Base-by-base conservation (phyloP, 2,113 vertebrate species). In the Phainopepla nitens region DNA sequence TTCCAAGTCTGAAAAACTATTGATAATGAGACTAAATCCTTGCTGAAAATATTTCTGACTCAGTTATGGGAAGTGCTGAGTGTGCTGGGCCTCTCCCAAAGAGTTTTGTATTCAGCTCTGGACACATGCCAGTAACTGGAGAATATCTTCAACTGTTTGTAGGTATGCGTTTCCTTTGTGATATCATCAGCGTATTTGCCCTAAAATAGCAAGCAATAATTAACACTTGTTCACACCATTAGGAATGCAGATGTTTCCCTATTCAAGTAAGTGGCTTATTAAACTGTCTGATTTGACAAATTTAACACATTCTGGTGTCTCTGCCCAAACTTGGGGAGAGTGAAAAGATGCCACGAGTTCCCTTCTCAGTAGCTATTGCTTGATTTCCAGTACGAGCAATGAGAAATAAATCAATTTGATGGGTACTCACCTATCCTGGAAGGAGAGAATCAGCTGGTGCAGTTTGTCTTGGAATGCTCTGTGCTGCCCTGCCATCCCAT, bases 91-190 rank as follows among this genome's bases (percentile, higher is more conserved):
- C 94, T 92, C 79, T 97, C 89, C 90, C 96, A 90, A 24, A 95
- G 88, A 89, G 84, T 82, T 75, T 70, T 90, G 69, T 91, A 3
- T 87, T 75, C 50, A 31, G 79, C 39, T 90, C 89, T 96, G 95
- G 95, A 89, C 65, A 18, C 4, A 0, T 68, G 94, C 96, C 96
- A 95, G 91, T 49, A 79, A 69, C 91, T 86, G 71, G 78, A 94
- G 90, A 88, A 87, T 93, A 82, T 95, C 94, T 97, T 73, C 77
- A 82, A 41, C 91, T 96, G 27, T 94, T 93, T 41, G 54, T 96
- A 96, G 96, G 95, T 96, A 91, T 93, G 93, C 0, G 36, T 90
- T 97, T 97, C 95, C 97, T 97, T 94, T 97, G 96, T 94, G 96
- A 97, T 97, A 96, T 20, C 92, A 96, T 91, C 75, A 16, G 66